Evolutionary conservation across 2,888 invertebrate genomes (phyloP), one percentile per base, ranked within the genome.

Genomic region (Ophonus ardosiacus): DNA sequence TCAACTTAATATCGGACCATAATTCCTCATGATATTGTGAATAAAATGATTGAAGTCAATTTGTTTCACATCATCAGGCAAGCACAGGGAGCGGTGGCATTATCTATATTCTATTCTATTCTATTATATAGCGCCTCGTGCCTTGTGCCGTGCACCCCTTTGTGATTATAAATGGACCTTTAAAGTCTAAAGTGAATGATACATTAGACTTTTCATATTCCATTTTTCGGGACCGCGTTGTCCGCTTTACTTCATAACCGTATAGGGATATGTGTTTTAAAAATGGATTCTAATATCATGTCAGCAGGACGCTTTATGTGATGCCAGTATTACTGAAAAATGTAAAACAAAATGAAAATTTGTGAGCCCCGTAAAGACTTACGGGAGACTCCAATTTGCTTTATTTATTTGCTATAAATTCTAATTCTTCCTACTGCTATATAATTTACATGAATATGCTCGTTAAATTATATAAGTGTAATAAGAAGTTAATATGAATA

Each of bases 221-320:
- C n/a, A 51, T 76, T 56, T 76, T 61, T 56, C 21, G 79, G 78
- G 56, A 57, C 40, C 56, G 13, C 31, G 65, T 7, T 51, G 74
- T 31, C 68, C 18, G 43, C 15, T 80, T n/a, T 80, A 59, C 40
- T 78, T 56, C 76, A 78, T 78, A 51, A 56, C 57, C 76, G 21
- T 57, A 57, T 7, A 24, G 61, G 38, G 79, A 61, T 43, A 17
- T 61, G 31, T 80, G 15, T 61, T 80, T 80, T 80, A 80, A 80
- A 80, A 80, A 80, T 80, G 21, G 61, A 80, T 80, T 80, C 40
- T 61, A 80, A 80, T 80, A 21, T 38, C 38, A 56, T 57, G 78
- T 56, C 78, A 78, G 57, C 57, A 78, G 56, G 78, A 56, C 56
- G 57, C 78, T 38, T 71, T 43, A 43, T 71, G 40, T 71, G 43